phyloP scores from a whole-genome alignment of 2,888 invertebrate species.

The Chironomus riparius region DNA sequence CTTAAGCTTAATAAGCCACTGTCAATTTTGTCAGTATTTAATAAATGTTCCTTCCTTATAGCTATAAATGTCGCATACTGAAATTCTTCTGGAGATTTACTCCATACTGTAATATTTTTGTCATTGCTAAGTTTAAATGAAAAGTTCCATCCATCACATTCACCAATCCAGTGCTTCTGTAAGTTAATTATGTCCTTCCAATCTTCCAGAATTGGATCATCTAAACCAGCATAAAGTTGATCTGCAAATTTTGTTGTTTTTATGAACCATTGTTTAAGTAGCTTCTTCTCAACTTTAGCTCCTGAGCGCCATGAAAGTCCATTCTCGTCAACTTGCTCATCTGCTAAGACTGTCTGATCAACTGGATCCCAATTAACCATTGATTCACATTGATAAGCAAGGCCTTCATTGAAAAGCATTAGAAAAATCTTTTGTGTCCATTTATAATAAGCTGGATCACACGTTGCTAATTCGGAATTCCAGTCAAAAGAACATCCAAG shows the following conservation, averaged over 20 bases:
- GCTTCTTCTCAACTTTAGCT: conserved; percentile 80
- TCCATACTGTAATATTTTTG: conserved; percentile 56
- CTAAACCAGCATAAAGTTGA: conserved; percentile 59
- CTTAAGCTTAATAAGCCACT: conserved; percentile 38
- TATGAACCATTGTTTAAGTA: conserved; percentile 91
- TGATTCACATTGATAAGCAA: conserved; percentile 80
- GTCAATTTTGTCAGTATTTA: conserved; percentile 41
- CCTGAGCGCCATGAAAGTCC: conserved; percentile 95
- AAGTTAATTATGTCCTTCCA: conserved; percentile 79
- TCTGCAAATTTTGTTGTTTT: conserved; percentile 77
- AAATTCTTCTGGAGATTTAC: conserved; percentile 61
- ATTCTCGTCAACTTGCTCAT: conserved; percentile 91
- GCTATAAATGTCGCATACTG: conserved; percentile 61
- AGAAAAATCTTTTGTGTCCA: conserved; percentile 97
- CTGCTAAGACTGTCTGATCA: conserved; percentile 92
- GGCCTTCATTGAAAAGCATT: conserved; percentile 70
- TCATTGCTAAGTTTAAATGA: conserved; percentile 48
- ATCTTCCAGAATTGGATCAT: conserved; percentile 57
- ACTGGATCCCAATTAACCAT: conserved; percentile 98
- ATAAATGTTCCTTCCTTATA: conserved; percentile 48
- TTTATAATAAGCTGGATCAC: conserved; percentile 77
- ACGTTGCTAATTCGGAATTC: conserved; percentile 82
- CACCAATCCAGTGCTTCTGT: conserved; percentile 85
- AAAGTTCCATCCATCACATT: conserved; percentile 68
- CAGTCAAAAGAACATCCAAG: conserved; percentile 89